Percentiles rank a stretch among this genome's conserved stretches.
These are phyloP conservation scores for Drosophila auraria DNA, from an alignment of 1,140 invertebrate species.

Conservation along the genomic window DNA sequence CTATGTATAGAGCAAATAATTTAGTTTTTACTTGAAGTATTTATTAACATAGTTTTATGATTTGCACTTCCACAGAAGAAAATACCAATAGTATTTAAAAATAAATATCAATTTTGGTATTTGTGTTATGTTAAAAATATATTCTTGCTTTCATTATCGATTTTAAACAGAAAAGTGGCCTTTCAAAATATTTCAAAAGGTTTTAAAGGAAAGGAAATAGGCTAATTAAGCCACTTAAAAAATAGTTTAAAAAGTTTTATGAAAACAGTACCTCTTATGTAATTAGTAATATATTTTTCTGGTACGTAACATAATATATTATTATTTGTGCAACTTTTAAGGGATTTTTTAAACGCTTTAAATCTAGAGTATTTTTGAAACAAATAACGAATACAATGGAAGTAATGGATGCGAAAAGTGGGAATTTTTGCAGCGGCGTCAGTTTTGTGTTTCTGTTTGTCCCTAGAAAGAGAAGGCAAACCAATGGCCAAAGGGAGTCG, in stretches of 20 bases:
- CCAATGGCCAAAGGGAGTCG: conserved; percentile 7
- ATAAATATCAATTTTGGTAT: too few species aligned
- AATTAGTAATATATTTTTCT: too few species aligned
- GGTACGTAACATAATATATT: background rate
- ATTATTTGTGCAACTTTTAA: background rate
- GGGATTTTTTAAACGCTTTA: background rate
- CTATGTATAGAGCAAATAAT: too few species aligned
- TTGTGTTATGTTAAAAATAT: background rate
- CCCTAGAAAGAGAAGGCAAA: conserved; percentile 33
- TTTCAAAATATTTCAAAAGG: background rate
- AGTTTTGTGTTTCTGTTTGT: conserved; percentile 43
- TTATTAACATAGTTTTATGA: background rate
- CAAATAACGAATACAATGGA: conserved; percentile 10
- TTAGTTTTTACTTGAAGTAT: background rate
- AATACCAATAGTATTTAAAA: too few species aligned
- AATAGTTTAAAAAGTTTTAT: background rate
- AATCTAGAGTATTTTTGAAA: background rate
- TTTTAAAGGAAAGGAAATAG: too few species aligned
- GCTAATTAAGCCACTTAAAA: background rate
- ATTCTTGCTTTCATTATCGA: too few species aligned
- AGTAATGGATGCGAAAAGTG: background rate
- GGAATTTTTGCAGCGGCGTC: conserved; percentile 33
- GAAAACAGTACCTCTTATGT: too few species aligned
- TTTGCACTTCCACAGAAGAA: background rate
- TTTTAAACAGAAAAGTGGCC: too few species aligned